Conservation (phyloP, 2,888 invertebrate species). For the Athalia cordata region DNA sequence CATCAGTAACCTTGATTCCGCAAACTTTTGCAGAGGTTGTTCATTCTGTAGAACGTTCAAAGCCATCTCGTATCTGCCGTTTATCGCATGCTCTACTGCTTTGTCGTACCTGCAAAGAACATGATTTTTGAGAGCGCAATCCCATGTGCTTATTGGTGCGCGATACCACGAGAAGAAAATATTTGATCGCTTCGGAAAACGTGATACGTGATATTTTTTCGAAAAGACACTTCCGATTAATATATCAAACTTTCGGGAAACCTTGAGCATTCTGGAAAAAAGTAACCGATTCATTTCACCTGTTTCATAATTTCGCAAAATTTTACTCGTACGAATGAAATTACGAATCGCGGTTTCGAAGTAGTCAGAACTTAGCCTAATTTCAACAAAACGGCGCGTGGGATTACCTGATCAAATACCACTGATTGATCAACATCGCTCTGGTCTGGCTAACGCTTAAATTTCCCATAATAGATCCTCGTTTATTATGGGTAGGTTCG, state of each 20-base stretch:
- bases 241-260: too few relatives aligned
- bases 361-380: background rate
- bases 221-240: too few relatives aligned
- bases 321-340: too few relatives aligned
- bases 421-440: conserved; percentile 55
- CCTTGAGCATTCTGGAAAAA: too few relatives aligned
- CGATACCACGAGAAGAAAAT: too few relatives aligned
- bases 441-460: conserved; percentile 52
- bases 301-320: too few relatives aligned
- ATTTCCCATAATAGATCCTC: conserved; percentile 54
- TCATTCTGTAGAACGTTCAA: conserved; percentile 45
- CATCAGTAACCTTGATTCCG: conserved; percentile 47
- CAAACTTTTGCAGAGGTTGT: conserved; percentile 43
- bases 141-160: background rate
- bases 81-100: conserved; percentile 50
- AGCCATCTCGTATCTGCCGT: conserved; percentile 49
- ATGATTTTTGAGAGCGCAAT: background rate
- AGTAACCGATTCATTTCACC: too few relatives aligned
- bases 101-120: conserved; percentile 50
- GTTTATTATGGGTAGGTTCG: conserved; percentile 51
- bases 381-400: background rate
- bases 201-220: too few relatives aligned
- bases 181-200: background rate
- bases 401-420: conserved; percentile 52
- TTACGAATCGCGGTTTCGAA: too few relatives aligned